phyloP scores from a whole-genome alignment of 2,113 vertebrate species.

The Xiphophorus maculatus region DNA sequence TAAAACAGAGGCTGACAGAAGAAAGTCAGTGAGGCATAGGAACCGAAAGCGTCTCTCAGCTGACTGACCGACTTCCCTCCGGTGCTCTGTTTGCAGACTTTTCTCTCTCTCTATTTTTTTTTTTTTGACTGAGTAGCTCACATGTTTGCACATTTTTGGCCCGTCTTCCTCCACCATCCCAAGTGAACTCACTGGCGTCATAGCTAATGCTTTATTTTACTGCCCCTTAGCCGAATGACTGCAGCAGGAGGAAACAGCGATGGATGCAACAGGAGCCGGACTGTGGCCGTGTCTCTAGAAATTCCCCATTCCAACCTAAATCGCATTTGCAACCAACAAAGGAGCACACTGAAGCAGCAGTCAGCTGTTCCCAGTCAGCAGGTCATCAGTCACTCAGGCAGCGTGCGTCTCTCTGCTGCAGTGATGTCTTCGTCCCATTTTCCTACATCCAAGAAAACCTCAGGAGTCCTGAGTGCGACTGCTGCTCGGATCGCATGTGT shows the following conservation, averaged over 20 bases:
- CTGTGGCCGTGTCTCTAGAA: constrained; percentile 28
- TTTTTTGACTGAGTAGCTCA: constrained; percentile 40
- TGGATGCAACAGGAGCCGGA: constrained; percentile 28
- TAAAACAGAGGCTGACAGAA: constrained; percentile 41
- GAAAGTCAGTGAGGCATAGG: constrained; percentile 45
- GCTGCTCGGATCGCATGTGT: constrained; percentile 46
- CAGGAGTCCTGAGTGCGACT: constrained; percentile 14
- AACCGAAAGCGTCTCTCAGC: constrained; percentile 45
- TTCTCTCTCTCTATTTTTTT: not conserved
- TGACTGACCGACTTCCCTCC: constrained; percentile 40
- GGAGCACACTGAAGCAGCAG: constrained; percentile 46
- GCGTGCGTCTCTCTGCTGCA: constrained; percentile 22
- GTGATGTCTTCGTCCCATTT: constrained; percentile 25
- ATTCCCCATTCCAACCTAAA: constrained; percentile 66
- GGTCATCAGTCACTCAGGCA: constrained; percentile 48
- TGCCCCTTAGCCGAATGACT: constrained; percentile 36
- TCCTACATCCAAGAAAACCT: constrained; percentile 29
- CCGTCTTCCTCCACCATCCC: constrained; percentile 42
- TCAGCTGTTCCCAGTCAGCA: constrained; percentile 61
- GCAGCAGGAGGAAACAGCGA: constrained; percentile 29
- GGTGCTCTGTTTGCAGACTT: constrained; percentile 39
- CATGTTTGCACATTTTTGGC: constrained; percentile 39
- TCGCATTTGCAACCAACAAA: constrained; percentile 71
- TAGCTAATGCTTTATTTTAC: constrained; percentile 44
- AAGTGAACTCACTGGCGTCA: constrained; percentile 46